Percentiles rank a stretch among this genome's conserved stretches.
These are phyloP conservation scores for Scaptodrosophila lebanonensis DNA, from an alignment of 1,140 invertebrate genomes.

Conservation along the genomic window DNA sequence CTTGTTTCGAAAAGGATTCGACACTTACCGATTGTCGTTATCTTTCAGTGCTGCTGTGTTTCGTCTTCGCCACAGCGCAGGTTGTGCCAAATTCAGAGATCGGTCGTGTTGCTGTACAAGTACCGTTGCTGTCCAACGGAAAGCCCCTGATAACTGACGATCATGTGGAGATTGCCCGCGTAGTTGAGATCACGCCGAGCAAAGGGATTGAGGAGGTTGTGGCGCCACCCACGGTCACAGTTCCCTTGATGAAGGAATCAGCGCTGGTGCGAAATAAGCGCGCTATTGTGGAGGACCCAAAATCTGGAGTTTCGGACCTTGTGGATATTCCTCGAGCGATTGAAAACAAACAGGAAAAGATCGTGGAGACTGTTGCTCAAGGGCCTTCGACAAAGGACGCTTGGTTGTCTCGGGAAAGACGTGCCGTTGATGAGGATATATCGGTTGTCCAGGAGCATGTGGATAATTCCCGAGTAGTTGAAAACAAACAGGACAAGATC, in stretches of 20 bases:
- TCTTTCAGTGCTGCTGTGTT: conserved; percentile 50
- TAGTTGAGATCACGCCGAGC: conserved; percentile 46
- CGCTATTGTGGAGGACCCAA: conserved; percentile 8
- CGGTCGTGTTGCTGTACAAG: conserved; percentile 55
- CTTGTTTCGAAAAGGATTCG: not conserved
- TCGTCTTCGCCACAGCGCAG: conserved; percentile 47
- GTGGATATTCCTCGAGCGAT: not conserved
- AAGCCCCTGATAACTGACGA: conserved; percentile 43
- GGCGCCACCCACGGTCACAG: conserved; percentile 15
- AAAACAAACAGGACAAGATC: too few species aligned
- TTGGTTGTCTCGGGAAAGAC: too few species aligned
- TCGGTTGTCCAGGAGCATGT: too few species aligned
- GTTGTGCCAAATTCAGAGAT: conserved; percentile 62
- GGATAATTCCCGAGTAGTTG: too few species aligned
- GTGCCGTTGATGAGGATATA: too few species aligned
- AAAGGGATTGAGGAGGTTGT: conserved; percentile 37
- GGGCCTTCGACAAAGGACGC: too few species aligned
- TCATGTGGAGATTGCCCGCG: conserved; percentile 39
- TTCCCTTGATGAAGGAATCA: not conserved
- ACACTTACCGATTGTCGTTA: not conserved
- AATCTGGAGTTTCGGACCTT: not conserved
- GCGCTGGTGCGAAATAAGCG: conserved; percentile 28
- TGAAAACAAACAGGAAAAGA: too few species aligned
- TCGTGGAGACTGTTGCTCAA: too few species aligned
- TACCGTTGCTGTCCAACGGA: conserved; percentile 61